phyloP scores from a whole-genome alignment of 2,888 invertebrate genomes.

The Furcula furcula region DNA sequence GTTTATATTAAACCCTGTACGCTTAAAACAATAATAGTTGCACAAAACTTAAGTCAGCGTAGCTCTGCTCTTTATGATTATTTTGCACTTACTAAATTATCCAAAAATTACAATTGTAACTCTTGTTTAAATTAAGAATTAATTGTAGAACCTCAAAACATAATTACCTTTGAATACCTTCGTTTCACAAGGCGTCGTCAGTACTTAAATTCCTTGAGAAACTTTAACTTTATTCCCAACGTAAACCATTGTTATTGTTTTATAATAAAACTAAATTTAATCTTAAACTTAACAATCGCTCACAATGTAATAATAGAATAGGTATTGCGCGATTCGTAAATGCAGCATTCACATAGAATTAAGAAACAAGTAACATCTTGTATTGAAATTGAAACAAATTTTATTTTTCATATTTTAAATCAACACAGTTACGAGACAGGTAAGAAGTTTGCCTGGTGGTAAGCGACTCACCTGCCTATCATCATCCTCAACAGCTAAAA shows the following conservation, averaged over 20 bases:
- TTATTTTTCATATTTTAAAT: no score
- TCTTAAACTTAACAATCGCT: conserved; percentile 37
- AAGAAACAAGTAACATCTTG: conserved; percentile 24
- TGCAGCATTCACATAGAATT: conserved; percentile 31
- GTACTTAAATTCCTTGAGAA: conserved; percentile 21
- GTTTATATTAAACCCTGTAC: no score
- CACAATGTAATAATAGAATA: conserved; percentile 30
- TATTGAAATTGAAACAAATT: no score
- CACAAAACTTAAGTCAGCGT: no score
- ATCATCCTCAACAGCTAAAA: no score
- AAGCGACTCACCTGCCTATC: no score
- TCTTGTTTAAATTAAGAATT: background rate
- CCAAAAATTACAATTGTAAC: background rate
- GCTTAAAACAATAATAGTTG: no score
- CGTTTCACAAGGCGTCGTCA: background rate
- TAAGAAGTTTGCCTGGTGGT: no score
- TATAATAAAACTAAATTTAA: conserved; percentile 37
- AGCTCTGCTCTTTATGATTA: no score
- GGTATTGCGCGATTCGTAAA: conserved; percentile 23
- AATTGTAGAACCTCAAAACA: background rate
- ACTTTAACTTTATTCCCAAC: conserved; percentile 32
- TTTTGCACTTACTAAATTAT: no score
- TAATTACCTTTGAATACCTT: background rate
- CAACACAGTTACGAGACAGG: no score
- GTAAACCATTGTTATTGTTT: conserved; percentile 38